Evolutionary conservation across 2,797 vertebrate species (phyloP), one percentile per base, ranked within the genome.

Genomic region (Platyrinchus mystaceus): DNA sequence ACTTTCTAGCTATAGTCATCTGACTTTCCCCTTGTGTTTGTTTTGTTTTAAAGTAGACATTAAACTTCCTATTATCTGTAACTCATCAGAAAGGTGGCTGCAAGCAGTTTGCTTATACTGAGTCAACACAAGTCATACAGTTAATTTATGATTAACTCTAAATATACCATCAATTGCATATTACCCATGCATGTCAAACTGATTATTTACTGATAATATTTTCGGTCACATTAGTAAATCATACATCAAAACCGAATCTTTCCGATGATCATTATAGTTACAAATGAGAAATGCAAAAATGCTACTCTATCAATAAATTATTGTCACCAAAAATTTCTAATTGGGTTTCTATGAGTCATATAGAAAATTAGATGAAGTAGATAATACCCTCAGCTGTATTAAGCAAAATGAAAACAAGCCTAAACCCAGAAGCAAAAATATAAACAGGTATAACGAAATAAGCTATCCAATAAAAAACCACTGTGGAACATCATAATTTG

Each of bases 111-210:
- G 26, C 52, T 95, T 86, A 36, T 52, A 56, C 2, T 86, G 16
- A 71, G 19, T 78, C 90, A 94, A 70, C 32, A 82, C 49, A 58
- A 69, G 5, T 76, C 74, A 83, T 55, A 8, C 56, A 88, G 44
- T 78, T 95, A 92, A 90, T 78, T 90, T 93, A n/a, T 91, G 32
- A 85, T 64, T 91, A 91, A 68, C 52, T 90, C 55, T 89, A 63
- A 10, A 76, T 69, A 39, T 53, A 43, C 21, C 52, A 83, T 64
- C n/a, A 83, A 64, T 66, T 60, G 14, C 6, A 2, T 87, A 58
- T 87, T 83, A 90, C 28, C 34, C 12, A 28, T 23, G n/a, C 14
- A 70, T 88, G 58, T 75, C 14, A 94, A 91, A 56, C n/a, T 84
- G 74, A 88, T 90, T 93, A 53, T 68, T 60, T 66, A 60, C 6